Evolutionary conservation across 2,888 invertebrate species (phyloP), one percentile per base, ranked within the genome.

Genomic region (Leucania comma): DNA sequence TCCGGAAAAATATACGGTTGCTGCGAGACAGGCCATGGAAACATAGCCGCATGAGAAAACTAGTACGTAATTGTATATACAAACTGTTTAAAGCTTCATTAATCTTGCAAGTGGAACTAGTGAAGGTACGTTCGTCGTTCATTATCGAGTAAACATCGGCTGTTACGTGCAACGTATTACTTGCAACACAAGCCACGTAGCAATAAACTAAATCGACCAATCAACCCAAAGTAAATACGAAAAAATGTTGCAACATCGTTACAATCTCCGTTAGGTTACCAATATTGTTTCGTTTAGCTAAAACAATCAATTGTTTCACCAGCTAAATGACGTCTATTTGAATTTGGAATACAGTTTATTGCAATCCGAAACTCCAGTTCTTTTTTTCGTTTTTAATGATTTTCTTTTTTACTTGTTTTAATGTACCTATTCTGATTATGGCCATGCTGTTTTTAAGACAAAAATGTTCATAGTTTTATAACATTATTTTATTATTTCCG

Each of bases 121-220:
- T 56, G 64, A 66, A 78, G 29, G 61, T 71, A 29, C 46, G 20
- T 63, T 68, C 67, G 71, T 56, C 68, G 69, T 57, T 42, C 35
- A 83, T 71, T 65, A 72, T 59, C 46, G 20, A 22, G 72, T 48
- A 73, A 70, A 75, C 72, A 64, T 72, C 60, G 48, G 22, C 46
- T 4, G 61, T 72, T 73, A 83, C 67, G 64, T 65, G 65, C 63
- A 72, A 56, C 56, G 22, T 22, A 72, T 26, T n/a, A 60, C 38
- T 82, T 82, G 48, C 68, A 72, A 80, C 72, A 83, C 79, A 54
- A 61, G 4, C 22, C 72, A 75, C 58, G 67, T 63, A 73, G 26
- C 48, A 62, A 70, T 66, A 22, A 61, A 60, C 54, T 32, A 67
- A 74, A 53, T 68, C 46, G 46, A 65, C 32, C 66, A 81, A 81